Evolutionary conservation across 2,888 invertebrate genomes (phyloP), one percentile per base, ranked within the genome.

Genomic region (Conus canariensis): DNA sequence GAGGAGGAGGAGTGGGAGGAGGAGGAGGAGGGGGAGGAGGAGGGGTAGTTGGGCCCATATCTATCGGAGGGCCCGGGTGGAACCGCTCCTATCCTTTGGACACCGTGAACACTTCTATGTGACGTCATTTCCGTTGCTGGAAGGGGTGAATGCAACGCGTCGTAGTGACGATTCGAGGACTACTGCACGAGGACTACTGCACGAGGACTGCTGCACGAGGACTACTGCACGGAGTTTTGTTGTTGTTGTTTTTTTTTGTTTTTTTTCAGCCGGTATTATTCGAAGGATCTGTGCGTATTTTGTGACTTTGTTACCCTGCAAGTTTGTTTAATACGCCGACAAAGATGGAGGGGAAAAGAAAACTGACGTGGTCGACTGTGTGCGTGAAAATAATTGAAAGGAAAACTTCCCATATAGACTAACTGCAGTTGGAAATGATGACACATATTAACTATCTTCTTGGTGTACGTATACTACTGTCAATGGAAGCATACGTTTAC

Each of bases 31-130:
- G 12, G 30, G 14, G 80, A 19, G 80, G 80, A 14, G 80, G 80
- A 19, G 80, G 80, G 10, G 80, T 30, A 19, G 80, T 30, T 16
- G 80, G 74, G 10, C 74, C 74, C 22, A n/a, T n/a, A n/a, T 74
- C 74, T 74, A 74, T 74, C 14, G 88, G n/a, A 19, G 64, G 30
- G 12, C 22, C 67, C 0, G 59, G 88, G 16, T 88, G 90, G 80
- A 90, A 74, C 30, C 88, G 91, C 5, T 80, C 90, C 56, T 67
- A 70, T 60, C 88, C 91, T 12, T 8, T 91, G 70, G 91, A 91
- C 22, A 85, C 90, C 88, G 25, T 91, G 45, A 90, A 90, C 59
- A 85, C 91, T 1, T 85, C 80, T 7, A 80, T 90, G 85, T 90
- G 88, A 88, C 16, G 30, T 67, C 83, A 12, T 16, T 80, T 80